Conservation (phyloP, 2,797 vertebrate species). For the Eulemur mongoz region DNA sequence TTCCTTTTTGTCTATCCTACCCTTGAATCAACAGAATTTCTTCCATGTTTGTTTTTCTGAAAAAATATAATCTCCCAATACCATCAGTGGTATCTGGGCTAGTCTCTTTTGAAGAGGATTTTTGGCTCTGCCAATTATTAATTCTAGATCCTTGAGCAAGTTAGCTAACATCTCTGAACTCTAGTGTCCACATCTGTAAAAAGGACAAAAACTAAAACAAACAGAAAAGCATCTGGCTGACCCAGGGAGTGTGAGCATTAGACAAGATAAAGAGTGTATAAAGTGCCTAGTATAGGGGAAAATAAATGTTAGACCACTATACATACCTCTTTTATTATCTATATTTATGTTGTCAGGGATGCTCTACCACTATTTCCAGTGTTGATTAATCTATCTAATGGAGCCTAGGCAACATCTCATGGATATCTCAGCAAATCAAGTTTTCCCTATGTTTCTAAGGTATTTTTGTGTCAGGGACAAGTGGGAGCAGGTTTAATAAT, state of each 20-base stretch:
- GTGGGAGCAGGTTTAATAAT: conserved; percentile 56
- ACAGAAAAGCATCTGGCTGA: not conserved
- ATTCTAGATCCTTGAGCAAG: conserved; percentile 4
- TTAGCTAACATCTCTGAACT: conserved; percentile 23
- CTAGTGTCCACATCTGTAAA: not conserved
- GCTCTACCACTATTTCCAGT: not conserved
- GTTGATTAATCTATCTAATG: not conserved
- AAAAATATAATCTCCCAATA: not conserved
- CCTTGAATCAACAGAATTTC: conserved; percentile 22
- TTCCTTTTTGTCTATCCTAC: conserved; percentile 18
- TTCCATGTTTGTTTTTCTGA: conserved; percentile 13
- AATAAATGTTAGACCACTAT: not conserved
- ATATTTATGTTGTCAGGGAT: not conserved
- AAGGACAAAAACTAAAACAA: conserved; percentile 33
- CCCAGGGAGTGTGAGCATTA: not conserved
- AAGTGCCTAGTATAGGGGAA: not conserved
- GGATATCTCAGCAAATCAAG: conserved; percentile 32
- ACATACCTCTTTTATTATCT: not conserved
- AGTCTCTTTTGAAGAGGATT: conserved; percentile 4
- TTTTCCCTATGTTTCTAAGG: conserved; percentile 10
- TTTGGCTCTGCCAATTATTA: conserved; percentile 47
- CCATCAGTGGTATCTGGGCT: not conserved
- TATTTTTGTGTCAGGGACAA: conserved; percentile 59
- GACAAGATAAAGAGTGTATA: conserved; percentile 1
- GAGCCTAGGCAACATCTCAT: not conserved